Conservation (phyloP, 2,797 vertebrate species). For the Myoxocephalus aenaeus region DNA sequence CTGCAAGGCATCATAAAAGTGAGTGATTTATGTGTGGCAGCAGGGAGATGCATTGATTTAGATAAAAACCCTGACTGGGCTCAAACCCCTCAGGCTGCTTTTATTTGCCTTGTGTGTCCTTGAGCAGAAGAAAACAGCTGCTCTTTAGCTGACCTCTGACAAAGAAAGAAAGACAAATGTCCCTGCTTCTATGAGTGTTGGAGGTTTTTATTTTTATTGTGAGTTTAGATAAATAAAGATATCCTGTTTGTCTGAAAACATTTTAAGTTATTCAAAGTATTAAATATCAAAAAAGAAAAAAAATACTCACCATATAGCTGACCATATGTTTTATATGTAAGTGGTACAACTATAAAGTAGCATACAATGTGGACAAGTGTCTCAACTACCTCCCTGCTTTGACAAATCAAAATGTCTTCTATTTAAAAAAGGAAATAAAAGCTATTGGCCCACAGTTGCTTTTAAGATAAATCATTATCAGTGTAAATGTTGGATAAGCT, state of each 20-base stretch:
- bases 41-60: background rate
- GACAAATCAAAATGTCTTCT: background rate
- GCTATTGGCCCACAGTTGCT: background rate
- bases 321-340: background rate
- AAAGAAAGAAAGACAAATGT: conserved; percentile 5
- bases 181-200: background rate
- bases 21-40: background rate
- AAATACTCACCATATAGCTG: background rate
- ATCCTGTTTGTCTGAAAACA: background rate
- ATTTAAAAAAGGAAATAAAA: background rate
- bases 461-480: background rate
- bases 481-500: conserved; percentile 16
- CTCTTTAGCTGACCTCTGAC: conserved; percentile 7
- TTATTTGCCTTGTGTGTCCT: background rate
- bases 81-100: background rate
- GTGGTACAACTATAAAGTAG: background rate
- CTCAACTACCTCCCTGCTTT: background rate
- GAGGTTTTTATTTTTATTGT: background rate
- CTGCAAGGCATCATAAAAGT: background rate
- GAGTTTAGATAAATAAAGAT: background rate
- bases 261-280: background rate
- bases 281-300: background rate
- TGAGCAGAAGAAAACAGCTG: background rate
- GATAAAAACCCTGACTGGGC: conserved; percentile 32
- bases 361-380: background rate